A percentile compares a stretch with the other conserved stretches of the same genome.
Conservation (phyloP, 2,113 vertebrate species). For the Epinephelus moara region DNA sequence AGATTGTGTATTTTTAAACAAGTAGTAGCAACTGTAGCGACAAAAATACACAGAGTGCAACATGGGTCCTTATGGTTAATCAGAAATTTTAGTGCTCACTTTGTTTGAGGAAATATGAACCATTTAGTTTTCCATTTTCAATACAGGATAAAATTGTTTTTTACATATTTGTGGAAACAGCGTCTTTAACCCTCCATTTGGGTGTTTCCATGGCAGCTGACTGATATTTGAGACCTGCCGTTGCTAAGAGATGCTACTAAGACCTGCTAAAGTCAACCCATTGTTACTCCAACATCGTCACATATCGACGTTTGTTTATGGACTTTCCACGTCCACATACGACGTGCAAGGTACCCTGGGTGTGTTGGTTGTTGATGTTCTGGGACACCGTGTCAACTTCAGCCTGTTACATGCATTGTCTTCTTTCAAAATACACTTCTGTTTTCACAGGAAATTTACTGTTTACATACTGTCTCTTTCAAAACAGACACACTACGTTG, state of each 20-base stretch:
- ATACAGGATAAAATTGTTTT: background rate
- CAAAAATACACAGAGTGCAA: background rate
- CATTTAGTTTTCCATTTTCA: too few relatives aligned
- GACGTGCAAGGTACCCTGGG: too few relatives aligned
- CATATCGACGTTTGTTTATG: too few relatives aligned
- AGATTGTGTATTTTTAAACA: slow-evolving; percentile 1
- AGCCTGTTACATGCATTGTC: too few relatives aligned
- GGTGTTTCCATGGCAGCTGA: background rate
- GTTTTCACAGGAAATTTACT: too few relatives aligned
- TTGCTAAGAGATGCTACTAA: slow-evolving; percentile 1
- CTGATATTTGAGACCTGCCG: background rate
- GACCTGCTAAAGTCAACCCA: background rate
- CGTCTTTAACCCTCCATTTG: background rate
- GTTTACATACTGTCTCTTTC: too few relatives aligned
- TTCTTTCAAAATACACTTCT: too few relatives aligned
- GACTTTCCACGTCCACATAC: too few relatives aligned
- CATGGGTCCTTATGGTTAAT: background rate
- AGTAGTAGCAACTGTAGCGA: background rate
- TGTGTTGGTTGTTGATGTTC: too few relatives aligned
- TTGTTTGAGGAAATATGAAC: background rate
- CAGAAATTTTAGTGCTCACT: background rate
- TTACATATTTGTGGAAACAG: background rate
- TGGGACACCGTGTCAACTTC: too few relatives aligned
- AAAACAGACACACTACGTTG: too few relatives aligned
- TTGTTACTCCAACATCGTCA: too few relatives aligned